phyloP scores from a whole-genome alignment of 53 echinoderm and acorn worm genomes.

The Crossaster papposus region DNA sequence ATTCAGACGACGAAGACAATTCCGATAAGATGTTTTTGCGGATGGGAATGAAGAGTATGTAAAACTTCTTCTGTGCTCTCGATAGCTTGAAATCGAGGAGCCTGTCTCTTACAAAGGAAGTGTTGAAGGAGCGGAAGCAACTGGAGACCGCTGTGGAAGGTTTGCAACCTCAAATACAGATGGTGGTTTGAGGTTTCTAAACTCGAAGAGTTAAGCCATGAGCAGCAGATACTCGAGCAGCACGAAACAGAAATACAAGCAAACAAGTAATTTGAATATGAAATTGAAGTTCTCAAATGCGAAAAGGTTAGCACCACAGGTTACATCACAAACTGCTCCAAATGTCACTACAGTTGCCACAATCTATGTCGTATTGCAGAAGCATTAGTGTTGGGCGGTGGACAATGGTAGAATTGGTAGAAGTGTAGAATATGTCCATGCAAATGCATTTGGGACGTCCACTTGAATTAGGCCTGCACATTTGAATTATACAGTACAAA shows the following conservation, averaged over 20 bases:
- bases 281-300: conserved; percentile 46
- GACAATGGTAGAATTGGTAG: too few species aligned
- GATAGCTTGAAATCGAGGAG: conserved; percentile 51
- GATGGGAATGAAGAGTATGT: conserved; percentile 62
- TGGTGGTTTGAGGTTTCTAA: conserved; percentile 62
- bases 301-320: conserved; percentile 2
- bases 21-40: conserved; percentile 63
- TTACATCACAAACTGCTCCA: conserved; percentile 65
- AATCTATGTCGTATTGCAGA: conserved; percentile 47
- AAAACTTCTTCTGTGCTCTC: conserved; percentile 56
- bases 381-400: conserved; percentile 46
- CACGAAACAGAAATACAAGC: conserved; percentile 65
- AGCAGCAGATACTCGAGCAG: conserved; percentile 55
- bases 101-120: conserved; percentile 65
- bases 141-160: conserved; percentile 64
- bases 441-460: conserved; percentile 61
- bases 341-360: conserved; percentile 66
- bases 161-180: conserved; percentile 60
- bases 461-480: conserved; percentile 65
- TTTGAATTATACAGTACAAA: conserved; percentile 43
- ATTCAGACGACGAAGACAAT: background rate
- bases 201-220: conserved; percentile 60
- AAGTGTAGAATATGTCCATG: conserved; percentile 51
- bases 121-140: conserved; percentile 62
- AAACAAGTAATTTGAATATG: conserved; percentile 51